Evolutionary conservation across 2,888 invertebrate genomes (phyloP), one percentile per base, ranked within the genome.

Genomic region (Aleiodes testaceus): DNA sequence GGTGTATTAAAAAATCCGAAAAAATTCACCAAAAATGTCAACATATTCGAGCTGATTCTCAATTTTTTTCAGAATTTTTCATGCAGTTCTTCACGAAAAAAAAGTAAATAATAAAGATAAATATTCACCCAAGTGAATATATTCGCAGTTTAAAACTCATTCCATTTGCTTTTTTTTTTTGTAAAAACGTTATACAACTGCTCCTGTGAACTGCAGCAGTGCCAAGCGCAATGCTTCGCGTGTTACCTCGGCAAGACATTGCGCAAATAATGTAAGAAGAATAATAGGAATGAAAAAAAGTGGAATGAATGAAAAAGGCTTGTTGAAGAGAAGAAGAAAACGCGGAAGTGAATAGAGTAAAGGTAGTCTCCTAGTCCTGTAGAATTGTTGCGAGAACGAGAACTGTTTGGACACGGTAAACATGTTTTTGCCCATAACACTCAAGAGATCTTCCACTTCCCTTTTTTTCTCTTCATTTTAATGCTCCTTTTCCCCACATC

Each of bases 361-460:
- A 71, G 69, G 72, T 71, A 70, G 66, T 47, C 61, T 69, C 22
- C 26, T 47, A 16, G 59, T 30, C n/a, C 45, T 64, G 64, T 63
- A 55, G 53, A 67, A 63, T 66, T 65, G 63, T 52, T 64, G 26
- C 50, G 69, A 72, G 66, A 73, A 70, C 72, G 70, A 74, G 75
- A n/a, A 70, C 73, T 74, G 72, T 77, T 77, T 75, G 74, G 63
- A 72, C 72, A 70, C 67, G 61, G 75, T 72, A 75, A 78, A 78
- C 75, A 75, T 77, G 77, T 78, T 75, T 77, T 77, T 70, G 63
- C 70, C 66, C 52, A 52, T 53, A 70, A 63, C 69, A 73, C 75
- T 72, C 70, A 64, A 72, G 75, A 70, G 68, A 68, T 72, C 36
- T 59, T 71, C 52, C 52, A 44, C 52, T 20, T 66, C 49, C 55